Evolutionary conservation across 2,888 invertebrate genomes (phyloP), one percentile per base, ranked within the genome.

Genomic region (Drosophila pseudotakahashii): DNA sequence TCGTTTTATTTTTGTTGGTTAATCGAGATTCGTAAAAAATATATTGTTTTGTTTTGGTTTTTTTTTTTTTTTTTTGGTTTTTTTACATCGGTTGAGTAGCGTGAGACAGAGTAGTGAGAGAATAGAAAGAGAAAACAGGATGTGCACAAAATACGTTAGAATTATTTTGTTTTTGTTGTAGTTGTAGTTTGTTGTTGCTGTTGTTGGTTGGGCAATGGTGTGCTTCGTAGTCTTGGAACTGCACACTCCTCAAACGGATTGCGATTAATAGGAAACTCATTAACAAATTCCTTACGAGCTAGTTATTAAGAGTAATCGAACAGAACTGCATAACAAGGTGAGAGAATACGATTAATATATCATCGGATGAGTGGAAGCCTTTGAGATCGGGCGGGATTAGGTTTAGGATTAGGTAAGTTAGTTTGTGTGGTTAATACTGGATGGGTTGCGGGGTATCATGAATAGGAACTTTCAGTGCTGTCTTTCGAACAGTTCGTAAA

Each of bases 71-170:
- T 51, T 19, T 7, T 26, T 45, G 16, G 34, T 54, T 41, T 82
- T 88, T 89, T 76, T 82, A 85, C 85, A 89, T 88, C 85, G 77
- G 87, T 81, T 81, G 81, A 88, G 90, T 88, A 87, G 86, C 78
- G 84, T 88, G 84, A 88, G 81, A 86, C 75, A 84, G 84, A 84
- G 88, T 83, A 88, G 89, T 86, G 90, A 90, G 88, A 90, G 89
- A 87, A 91, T 89, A 91, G 85, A 91, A 88, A 91, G 89, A 91
- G 77, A 90, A 90, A 90, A 91, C 89, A 90, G 89, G 90, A 91
- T 91, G 91, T 91, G 91, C 91, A 91, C 91, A 91, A 85, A 85
- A 91, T 90, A 90, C 89, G 91, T 91, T 91, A 91, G 90, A 92
- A 90, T 90, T 90, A 88, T 88, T 85, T 88, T 84, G 81, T 80